Evolutionary conservation across 2,888 invertebrate species (phyloP).

Genomic region (Brachyopa scutellaris): DNA sequence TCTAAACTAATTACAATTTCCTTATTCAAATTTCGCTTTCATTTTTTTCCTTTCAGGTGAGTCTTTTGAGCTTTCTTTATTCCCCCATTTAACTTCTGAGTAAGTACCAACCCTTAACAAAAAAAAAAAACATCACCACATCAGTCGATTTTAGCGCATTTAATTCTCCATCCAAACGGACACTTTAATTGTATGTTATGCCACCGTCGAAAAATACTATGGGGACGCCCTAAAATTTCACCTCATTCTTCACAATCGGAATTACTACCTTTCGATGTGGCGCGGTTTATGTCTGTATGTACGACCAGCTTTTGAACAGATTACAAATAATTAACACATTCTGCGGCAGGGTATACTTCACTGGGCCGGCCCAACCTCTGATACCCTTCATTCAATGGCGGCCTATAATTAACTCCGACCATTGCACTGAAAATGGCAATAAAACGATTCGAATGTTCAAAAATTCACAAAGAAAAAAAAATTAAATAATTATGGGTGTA

Average conservation of each 20-base stretch:
- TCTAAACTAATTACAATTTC: no score
- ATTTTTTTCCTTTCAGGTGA: slow-evolving; percentile 60
- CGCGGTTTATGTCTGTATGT: not conserved
- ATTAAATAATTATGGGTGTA: slow-evolving; percentile 69
- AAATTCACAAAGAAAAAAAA: slow-evolving; percentile 32
- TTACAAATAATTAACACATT: slow-evolving; percentile 73
- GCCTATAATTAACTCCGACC: slow-evolving; percentile 66
- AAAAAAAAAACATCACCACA: slow-evolving; percentile 12
- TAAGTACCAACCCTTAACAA: slow-evolving; percentile 27
- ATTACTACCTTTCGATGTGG: slow-evolving; percentile 10
- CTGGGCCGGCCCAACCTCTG: slow-evolving; percentile 53
- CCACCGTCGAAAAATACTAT: slow-evolving; percentile 19
- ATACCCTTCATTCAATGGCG: slow-evolving; percentile 71
- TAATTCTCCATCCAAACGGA: slow-evolving; percentile 64
- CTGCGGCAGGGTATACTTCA: slow-evolving; percentile 68
- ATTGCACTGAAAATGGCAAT: slow-evolving; percentile 32
- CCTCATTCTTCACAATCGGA: slow-evolving; percentile 61
- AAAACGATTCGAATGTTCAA: slow-evolving; percentile 44
- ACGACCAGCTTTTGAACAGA: slow-evolving; percentile 48
- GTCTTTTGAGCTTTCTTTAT: slow-evolving; percentile 8
- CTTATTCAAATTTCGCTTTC: no score
- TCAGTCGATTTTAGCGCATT: slow-evolving; percentile 40
- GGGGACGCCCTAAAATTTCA: slow-evolving; percentile 68
- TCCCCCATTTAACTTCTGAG: not conserved
- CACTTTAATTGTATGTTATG: slow-evolving; percentile 63